These are phyloP conservation scores for Drosophila tripunctata DNA, from an alignment of 2,888 invertebrate species.

Conservation along the genomic window DNA sequence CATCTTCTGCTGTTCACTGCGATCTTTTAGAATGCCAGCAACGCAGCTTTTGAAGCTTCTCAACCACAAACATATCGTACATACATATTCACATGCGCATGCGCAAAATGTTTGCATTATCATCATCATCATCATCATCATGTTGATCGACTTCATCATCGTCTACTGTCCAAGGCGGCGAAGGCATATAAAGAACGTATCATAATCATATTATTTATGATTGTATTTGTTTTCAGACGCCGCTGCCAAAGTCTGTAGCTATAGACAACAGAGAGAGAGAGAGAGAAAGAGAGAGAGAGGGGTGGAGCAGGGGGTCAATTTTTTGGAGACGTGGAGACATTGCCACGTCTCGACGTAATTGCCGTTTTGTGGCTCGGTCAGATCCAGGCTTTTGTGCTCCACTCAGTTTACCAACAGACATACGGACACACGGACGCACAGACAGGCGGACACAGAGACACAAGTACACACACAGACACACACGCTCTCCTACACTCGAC, in stretches of 20 bases:
- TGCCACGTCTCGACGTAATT: constrained; percentile 67
- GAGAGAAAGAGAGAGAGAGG: not conserved
- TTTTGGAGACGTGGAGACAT: constrained; percentile 51
- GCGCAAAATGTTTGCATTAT: constrained; percentile 41
- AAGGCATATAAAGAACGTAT: constrained; percentile 50
- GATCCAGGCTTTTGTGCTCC: constrained; percentile 23
- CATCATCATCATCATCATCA: constrained; percentile 3
- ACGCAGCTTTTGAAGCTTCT: constrained; percentile 18
- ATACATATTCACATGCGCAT: constrained; percentile 28
- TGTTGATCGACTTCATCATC: constrained; percentile 15
- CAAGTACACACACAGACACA: not conserved
- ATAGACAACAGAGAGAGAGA: not conserved
- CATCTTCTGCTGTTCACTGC: too few species aligned
- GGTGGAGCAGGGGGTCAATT: constrained; percentile 2
- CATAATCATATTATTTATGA: constrained; percentile 79
- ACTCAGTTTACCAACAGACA: constrained; percentile 5
- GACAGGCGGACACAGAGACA: not conserved
- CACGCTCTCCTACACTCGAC: not conserved
- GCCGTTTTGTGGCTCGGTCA: constrained; percentile 57
- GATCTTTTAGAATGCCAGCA: constrained; percentile 56
- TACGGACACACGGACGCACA: constrained; percentile 4
- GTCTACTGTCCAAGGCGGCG: not conserved
- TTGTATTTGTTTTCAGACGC: constrained; percentile 68
- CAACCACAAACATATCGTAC: not conserved
- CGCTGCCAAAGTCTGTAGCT: constrained; percentile 2